These are phyloP conservation scores for Torymus aiolomorphi DNA, from an alignment of 2,888 invertebrate species.

Conservation along the genomic window DNA sequence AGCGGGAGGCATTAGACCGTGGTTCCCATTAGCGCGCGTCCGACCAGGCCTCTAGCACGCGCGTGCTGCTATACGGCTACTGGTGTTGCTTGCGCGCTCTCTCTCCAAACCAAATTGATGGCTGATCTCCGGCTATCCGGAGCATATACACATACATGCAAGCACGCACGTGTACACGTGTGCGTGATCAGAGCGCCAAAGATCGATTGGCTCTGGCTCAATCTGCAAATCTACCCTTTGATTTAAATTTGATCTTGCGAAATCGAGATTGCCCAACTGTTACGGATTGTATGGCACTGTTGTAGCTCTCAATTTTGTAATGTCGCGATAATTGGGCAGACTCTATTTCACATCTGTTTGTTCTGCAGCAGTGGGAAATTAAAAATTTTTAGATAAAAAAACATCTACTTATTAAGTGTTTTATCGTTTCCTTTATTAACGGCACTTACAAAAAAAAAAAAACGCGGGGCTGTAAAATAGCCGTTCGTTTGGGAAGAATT, in stretches of 20 bases:
- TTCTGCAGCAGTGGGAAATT: no score
- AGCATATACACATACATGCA: no score
- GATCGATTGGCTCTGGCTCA: not conserved
- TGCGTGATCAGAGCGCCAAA: not conserved
- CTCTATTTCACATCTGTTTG: no score
- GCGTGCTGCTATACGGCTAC: not conserved
- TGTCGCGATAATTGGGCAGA: no score
- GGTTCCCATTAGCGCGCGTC: constrained; percentile 71
- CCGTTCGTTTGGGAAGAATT: constrained; percentile 35
- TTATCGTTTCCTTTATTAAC: constrained; percentile 33
- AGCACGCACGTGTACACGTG: not conserved
- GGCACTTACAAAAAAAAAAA: constrained; percentile 49
- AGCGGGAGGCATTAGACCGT: constrained; percentile 75
- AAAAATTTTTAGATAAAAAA: no score
- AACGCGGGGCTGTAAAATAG: constrained; percentile 42
- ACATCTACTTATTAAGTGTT: no score
- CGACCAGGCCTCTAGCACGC: constrained; percentile 61
- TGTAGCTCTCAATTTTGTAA: not conserved
- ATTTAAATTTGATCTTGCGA: no score
- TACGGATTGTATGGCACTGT: not conserved
- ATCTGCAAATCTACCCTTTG: not conserved
- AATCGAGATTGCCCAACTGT: no score
- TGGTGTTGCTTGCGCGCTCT: constrained; percentile 53
- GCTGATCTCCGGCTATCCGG: constrained; percentile 65
- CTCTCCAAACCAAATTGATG: constrained; percentile 73